Percentiles rank a stretch among this genome's conserved stretches.
These are phyloP conservation scores for Halesus radiatus DNA, from an alignment of 1,140 invertebrate species.

Conservation along the genomic window DNA sequence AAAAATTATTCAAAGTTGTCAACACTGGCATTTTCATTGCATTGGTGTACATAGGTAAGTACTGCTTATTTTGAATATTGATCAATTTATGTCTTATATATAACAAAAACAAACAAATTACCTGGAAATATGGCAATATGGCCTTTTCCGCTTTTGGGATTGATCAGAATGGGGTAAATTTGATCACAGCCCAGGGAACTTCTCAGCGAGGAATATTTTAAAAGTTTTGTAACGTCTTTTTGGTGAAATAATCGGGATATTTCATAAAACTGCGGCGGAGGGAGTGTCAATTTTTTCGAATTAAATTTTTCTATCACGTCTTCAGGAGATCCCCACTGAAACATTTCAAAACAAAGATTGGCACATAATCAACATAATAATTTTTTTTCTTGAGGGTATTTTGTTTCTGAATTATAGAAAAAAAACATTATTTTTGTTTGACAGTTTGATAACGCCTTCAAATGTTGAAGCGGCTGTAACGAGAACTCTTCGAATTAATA, in stretches of 20 bases:
- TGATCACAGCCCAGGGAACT: constrained; percentile 55
- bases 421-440: too few species aligned
- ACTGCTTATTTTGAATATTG: too few species aligned
- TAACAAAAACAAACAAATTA: constrained; percentile 14
- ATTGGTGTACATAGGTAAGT: too few species aligned
- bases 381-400: too few species aligned
- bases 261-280: constrained; percentile 74
- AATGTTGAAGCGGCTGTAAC: too few species aligned
- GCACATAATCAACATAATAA: too few species aligned
- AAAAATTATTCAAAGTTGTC: too few species aligned
- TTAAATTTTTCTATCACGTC: constrained; percentile 60
- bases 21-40: too few species aligned
- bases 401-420: too few species aligned
- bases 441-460: too few species aligned
- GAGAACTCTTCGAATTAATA: too few species aligned
- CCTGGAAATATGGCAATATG: constrained; percentile 54
- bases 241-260: constrained; percentile 58
- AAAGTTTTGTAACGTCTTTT: constrained; percentile 49
- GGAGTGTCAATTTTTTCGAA: constrained; percentile 62
- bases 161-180: constrained; percentile 54
- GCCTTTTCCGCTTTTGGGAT: constrained; percentile 51
- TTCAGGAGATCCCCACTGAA: constrained; percentile 71
- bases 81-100: too few species aligned
- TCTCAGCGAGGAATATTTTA: constrained; percentile 49
- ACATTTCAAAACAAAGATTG: neutral